phyloP scores from a whole-genome alignment of 1,140 invertebrate species.

The Microplitis mediator region DNA sequence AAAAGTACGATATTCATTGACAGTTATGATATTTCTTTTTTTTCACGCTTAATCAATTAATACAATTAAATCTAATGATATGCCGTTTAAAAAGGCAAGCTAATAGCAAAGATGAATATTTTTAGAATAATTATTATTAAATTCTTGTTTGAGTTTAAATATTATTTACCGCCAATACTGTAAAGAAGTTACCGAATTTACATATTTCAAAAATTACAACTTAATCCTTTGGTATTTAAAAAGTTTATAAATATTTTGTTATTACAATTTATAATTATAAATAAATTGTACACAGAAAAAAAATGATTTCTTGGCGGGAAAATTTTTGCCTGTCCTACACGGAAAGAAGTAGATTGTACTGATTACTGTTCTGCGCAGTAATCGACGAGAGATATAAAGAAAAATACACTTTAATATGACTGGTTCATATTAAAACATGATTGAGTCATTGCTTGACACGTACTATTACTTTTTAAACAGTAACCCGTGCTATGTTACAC shows the following conservation, averaged over 20 bases:
- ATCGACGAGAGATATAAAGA: no score
- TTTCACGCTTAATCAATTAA: not conserved
- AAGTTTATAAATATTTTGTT: not conserved
- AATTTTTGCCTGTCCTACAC: no score
- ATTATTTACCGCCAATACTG: not conserved
- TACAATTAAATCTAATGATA: conserved; percentile 25
- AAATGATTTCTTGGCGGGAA: no score
- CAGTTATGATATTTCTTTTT: not conserved
- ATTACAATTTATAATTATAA: not conserved
- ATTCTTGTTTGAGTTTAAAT: not conserved
- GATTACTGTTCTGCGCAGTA: no score
- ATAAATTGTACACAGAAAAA: not conserved
- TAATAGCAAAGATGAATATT: conserved; percentile 14
- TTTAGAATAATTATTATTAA: not conserved
- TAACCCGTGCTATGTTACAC: no score
- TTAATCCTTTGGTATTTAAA: conserved; percentile 5
- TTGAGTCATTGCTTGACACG: no score
- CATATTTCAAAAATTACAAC: not conserved
- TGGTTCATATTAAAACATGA: no score
- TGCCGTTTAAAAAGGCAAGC: conserved; percentile 28
- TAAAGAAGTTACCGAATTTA: not conserved
- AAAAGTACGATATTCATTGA: not conserved
- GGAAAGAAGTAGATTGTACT: no score
- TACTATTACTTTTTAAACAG: no score
- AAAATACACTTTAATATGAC: no score